Percentiles rank a stretch among this genome's conserved stretches.
Evolutionary conservation across 2,888 invertebrate species (phyloP).

Genomic region (Cephus sareptanus): DNA sequence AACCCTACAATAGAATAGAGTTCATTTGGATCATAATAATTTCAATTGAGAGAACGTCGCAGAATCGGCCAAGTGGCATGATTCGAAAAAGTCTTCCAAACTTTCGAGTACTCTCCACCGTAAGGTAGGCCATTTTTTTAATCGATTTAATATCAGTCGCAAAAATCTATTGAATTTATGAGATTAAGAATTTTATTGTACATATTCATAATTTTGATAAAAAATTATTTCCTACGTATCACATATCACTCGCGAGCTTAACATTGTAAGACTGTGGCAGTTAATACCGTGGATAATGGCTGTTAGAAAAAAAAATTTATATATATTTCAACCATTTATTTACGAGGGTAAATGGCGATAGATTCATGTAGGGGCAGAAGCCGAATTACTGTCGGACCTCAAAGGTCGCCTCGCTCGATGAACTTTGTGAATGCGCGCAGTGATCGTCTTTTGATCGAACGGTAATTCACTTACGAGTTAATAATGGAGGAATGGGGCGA

Average conservation of each 20-base stretch:
- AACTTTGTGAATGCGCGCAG: conserved; percentile 48
- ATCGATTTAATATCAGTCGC: background rate
- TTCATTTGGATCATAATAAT: conserved; percentile 67
- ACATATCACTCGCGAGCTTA: background rate
- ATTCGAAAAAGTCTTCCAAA: conserved; percentile 2
- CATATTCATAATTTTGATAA: background rate
- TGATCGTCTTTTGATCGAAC: conserved; percentile 63
- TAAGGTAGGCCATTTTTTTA: background rate
- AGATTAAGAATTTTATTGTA: background rate
- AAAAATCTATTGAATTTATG: background rate
- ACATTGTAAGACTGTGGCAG: background rate
- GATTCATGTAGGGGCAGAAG: conserved; percentile 27
- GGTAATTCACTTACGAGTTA: conserved; percentile 65
- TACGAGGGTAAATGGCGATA: conserved; percentile 24
- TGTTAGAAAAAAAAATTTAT: background rate
- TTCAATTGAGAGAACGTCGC: conserved; percentile 57
- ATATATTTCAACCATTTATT: conserved; percentile 35
- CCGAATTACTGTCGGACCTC: conserved; percentile 49
- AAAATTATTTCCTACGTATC: background rate
- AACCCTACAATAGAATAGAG: conserved; percentile 64
- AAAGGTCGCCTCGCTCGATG: conserved; percentile 54
- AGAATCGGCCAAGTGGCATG: background rate
- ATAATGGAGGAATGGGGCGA: conserved; percentile 54
- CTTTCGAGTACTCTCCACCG: background rate
- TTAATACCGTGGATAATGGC: background rate